Base-by-base conservation (phyloP, 2,797 vertebrate genomes). In the Moxostoma hubbsi region DNA sequence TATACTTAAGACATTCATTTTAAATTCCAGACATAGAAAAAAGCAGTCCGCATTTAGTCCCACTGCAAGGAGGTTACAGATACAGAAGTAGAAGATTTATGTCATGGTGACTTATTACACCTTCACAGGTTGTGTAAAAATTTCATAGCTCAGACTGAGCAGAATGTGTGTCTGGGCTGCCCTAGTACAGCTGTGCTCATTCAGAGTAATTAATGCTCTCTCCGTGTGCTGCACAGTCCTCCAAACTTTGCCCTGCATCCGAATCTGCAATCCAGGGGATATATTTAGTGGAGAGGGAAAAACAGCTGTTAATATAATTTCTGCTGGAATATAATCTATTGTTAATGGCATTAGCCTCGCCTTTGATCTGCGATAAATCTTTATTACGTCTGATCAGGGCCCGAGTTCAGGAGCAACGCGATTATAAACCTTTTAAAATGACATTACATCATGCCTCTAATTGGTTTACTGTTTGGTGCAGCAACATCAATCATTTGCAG, bases 361-460 rank as follows among this genome's bases (percentile, higher is more conserved):
- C 94, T 96, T 97, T 97, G 96, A 97, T 97, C 95, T 93, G 93
- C 94, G 94, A 98, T 97, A 97, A 97, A 97, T 98, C 96, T 97
- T 97, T 95, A 97, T 98, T 97, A 97, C 93, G 94, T 94, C 94
- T 96, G 96, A 96, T 96, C 95, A 92, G 93, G 95, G 92, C 95
- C 95, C 93, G 94, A 94, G 94, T 97, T 96, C 92, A 95, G 96
- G 94, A 96, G 94, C 95, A 97, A 97, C 96, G 93, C 95, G 96
- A 97, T 98, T 98, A 97, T 93, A 94, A 95, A 94, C 94, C 96
- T 97, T 96, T 97, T 97, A 96, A 97, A 97, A 97, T 97, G 96
- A 96, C 96, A 96, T 97, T 97, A 97, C 96, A 97, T 98, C 96
- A 98, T 96, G 87, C 91, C 93, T 94, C 95, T 98, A 97, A 98